Base-by-base conservation (phyloP, 1,140 invertebrate species). In the Drosophila pallidifrons region DNA sequence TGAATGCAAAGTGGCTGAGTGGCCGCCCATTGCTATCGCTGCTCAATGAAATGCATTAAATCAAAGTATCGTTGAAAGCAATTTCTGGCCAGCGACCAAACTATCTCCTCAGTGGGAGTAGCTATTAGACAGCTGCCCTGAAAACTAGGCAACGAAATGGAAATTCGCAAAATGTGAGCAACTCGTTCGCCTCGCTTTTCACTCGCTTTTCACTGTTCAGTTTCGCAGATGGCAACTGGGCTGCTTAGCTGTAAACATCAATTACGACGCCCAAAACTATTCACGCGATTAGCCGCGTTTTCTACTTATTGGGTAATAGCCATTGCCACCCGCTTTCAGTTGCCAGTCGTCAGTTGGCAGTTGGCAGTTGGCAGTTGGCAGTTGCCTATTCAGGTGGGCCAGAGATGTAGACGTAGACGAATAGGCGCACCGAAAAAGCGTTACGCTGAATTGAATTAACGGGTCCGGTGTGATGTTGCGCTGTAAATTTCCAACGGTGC, bases 11-110 rank as follows among this genome's bases (percentile, higher is more conserved):
- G 82, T 86, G 82, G 72, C 61, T 79, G 81, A 83, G 82, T 79
- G 63, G 79, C 43, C 55, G 41, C 41, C 66, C 76, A 69, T 77
- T 70, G 76, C 67, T 63, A 79, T 88, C 30, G 82, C 69, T 74
- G 82, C 82, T 88, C 82, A 85, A 88, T 89, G 85, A 89, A 88
- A 88, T 89, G 81, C 85, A 88, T 89, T 88, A 88, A 88, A 89
- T 85, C 85, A 89, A 89, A 61, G 85, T 82, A 89, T 89, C 85
- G 85, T 81, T 83, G 83, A 89, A 80, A 83, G 83, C 52, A 63
- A 81, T 74, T 75, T 75, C 77, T 79, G 78, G 69, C 77, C 65
- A 68, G 47, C 28, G 41, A 45, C 1, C 20, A 55, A 35, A 13
- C 15, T 13, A 2, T n/a, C 20, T n/a, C 15, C 32, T 16, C 1